These are phyloP conservation scores for Metridium senile DNA, from an alignment of 92 coral and sea anemone species.

Conservation along the genomic window DNA sequence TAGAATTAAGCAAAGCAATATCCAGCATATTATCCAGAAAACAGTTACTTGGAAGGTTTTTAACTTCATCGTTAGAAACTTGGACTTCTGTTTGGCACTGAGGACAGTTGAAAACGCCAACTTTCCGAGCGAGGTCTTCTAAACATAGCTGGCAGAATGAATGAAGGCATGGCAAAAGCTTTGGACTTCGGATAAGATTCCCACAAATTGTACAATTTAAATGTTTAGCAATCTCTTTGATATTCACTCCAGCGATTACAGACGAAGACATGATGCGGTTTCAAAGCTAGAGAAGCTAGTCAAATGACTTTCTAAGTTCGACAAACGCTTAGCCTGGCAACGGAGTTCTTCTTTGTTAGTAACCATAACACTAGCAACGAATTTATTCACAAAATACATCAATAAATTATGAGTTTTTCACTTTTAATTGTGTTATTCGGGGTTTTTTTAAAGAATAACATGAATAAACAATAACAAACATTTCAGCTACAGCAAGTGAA, in stretches of 20 bases:
- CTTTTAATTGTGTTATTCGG: not conserved
- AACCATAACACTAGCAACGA: not conserved
- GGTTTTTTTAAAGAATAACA: not conserved
- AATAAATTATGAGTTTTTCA: not conserved
- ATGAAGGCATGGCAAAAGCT: slow-evolving; percentile 89
- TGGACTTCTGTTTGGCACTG: slow-evolving; percentile 78
- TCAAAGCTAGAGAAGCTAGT: not conserved
- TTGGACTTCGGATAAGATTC: slow-evolving; percentile 82
- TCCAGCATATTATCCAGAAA: slow-evolving; percentile 87
- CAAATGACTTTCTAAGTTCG: not conserved
- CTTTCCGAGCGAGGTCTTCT: slow-evolving; percentile 53
- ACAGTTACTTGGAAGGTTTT: slow-evolving; percentile 68
- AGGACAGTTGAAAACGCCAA: slow-evolving; percentile 69
- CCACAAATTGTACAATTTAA: slow-evolving; percentile 73
- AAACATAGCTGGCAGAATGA: slow-evolving; percentile 88
- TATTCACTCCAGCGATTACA: slow-evolving; percentile 74
- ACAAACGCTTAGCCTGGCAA: not conserved
- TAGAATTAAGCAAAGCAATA: slow-evolving; percentile 76
- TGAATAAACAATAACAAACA: no score
- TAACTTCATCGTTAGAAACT: slow-evolving; percentile 54
- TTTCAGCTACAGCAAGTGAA: not conserved
- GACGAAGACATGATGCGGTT: slow-evolving; percentile 56
- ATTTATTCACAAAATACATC: not conserved
- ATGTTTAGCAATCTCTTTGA: slow-evolving; percentile 76
- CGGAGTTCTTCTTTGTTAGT: not conserved